A percentile compares a stretch with the other conserved stretches of the same genome.
Conservation (phyloP, 2,888 invertebrate species). For the Drosophila pseudotakahashii region DNA sequence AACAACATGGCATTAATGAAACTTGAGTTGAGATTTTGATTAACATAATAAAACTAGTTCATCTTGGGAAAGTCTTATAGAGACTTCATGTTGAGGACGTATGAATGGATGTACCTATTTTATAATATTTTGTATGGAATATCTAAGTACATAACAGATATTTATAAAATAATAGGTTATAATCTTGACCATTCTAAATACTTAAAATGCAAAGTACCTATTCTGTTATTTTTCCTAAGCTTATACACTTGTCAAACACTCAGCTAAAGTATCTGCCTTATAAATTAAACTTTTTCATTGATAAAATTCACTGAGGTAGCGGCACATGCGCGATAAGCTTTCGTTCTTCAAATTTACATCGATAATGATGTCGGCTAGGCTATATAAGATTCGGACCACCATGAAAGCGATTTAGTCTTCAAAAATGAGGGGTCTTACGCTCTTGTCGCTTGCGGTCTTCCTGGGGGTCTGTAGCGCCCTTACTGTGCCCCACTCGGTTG, state of each 20-base stretch:
- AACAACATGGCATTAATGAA: no score
- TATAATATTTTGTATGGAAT: no score
- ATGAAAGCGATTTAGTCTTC: conserved; percentile 7
- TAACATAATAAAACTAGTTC: no score
- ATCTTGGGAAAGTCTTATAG: no score
- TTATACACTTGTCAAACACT: neutral
- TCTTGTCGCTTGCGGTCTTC: conserved; percentile 5
- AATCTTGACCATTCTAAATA: no score
- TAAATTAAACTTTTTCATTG: conserved; percentile 3
- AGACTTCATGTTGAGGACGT: no score
- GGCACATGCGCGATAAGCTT: neutral
- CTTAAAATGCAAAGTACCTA: no score
- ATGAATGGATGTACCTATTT: no score
- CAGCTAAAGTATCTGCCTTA: neutral
- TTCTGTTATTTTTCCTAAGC: neutral
- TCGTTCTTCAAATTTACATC: conserved; percentile 12
- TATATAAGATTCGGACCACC: conserved; percentile 6
- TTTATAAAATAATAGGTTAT: no score
- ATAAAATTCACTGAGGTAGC: neutral
- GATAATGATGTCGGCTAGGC: conserved; percentile 5
- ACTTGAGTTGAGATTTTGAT: no score
- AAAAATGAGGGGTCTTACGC: conserved; percentile 8
- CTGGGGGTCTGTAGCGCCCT: conserved; percentile 23
- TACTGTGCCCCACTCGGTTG: conserved; percentile 17
- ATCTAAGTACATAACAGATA: no score